Evolutionary conservation across 2,888 invertebrate genomes (phyloP).

Genomic region (Rhagophthalmus giganteus): DNA sequence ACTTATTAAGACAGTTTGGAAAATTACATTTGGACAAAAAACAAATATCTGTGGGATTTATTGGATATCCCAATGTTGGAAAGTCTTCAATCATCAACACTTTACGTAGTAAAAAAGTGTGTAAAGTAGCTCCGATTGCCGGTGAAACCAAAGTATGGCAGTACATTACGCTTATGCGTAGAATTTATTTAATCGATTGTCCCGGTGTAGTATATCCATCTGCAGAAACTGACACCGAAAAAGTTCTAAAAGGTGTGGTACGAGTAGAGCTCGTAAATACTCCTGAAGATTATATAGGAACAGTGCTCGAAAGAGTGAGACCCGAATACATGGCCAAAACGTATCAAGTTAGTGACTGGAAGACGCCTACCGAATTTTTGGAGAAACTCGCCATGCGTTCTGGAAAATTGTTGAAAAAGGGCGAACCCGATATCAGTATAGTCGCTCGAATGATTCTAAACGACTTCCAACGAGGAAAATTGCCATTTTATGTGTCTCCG

Average conservation of each 20-base stretch:
- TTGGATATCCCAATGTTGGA: constrained; percentile 98
- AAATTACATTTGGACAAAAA: constrained; percentile 95
- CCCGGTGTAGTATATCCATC: constrained; percentile 98
- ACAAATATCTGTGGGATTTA: constrained; percentile 98
- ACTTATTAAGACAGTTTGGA: constrained; percentile 90
- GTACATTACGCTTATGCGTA: constrained; percentile 95
- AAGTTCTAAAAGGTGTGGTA: constrained; percentile 96
- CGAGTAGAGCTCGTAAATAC: constrained; percentile 91
- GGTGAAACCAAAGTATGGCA: constrained; percentile 99
- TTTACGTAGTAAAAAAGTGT: constrained; percentile 93
- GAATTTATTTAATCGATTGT: constrained; percentile 97
- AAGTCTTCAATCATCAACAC: constrained; percentile 99
- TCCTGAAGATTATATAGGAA: constrained; percentile 92
- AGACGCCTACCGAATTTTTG: constrained; percentile 80
- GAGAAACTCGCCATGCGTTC: constrained; percentile 84
- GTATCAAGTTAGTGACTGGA: constrained; percentile 84
- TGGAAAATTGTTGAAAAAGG: constrained; percentile 92
- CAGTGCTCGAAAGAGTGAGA: constrained; percentile 84
- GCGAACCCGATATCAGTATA: constrained; percentile 91
- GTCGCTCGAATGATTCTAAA: constrained; percentile 94
- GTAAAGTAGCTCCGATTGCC: constrained; percentile 98
- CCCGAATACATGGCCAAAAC: constrained; percentile 88
- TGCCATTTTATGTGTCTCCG: constrained; percentile 92
- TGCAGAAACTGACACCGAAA: constrained; percentile 92
- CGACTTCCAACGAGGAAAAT: constrained; percentile 97